These are phyloP conservation scores for Oegoconia quadripuncta DNA, from an alignment of 2,888 invertebrate species.

Conservation along the genomic window DNA sequence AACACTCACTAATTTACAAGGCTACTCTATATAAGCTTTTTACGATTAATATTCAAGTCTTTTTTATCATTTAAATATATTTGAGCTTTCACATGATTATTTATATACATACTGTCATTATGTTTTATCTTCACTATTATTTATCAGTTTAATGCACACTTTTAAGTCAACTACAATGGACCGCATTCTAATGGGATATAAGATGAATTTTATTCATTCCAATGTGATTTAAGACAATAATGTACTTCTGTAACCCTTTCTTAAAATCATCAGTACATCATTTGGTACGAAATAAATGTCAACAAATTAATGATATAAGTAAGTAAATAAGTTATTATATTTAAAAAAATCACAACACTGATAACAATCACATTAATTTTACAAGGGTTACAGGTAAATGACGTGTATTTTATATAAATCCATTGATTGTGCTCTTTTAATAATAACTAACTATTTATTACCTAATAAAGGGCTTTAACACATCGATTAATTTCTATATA, in stretches of 20 bases:
- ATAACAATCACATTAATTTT: conserved; percentile 36
- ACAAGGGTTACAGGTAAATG: conserved; percentile 38
- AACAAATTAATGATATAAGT: conserved; percentile 23
- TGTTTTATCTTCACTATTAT: conserved; percentile 55
- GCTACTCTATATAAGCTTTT: too few relatives aligned
- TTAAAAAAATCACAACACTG: conserved; percentile 56
- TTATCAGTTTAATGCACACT: conserved; percentile 70
- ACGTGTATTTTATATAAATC: conserved; percentile 23
- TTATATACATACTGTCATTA: conserved; percentile 62
- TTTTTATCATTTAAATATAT: conserved; percentile 65
- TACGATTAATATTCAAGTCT: conserved; percentile 71
- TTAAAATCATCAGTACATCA: conserved; percentile 7
- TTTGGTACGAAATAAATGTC: conserved; percentile 5
- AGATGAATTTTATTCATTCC: conserved; percentile 26
- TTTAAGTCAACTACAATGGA: conserved; percentile 78
- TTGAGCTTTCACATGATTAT: conserved; percentile 72
- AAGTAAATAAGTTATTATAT: conserved; percentile 23
- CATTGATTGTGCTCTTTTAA: conserved; percentile 37
- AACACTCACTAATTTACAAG: conserved; percentile 59
- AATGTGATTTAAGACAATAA: conserved; percentile 20
- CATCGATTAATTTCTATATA: conserved; percentile 30
- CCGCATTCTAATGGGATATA: conserved; percentile 67
- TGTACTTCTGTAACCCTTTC: conserved; percentile 23
- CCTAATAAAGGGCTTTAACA: conserved; percentile 40
- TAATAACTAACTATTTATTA: conserved; percentile 30